Conservation (phyloP, 2,113 vertebrate species). For the Melanerpes formicivorus region DNA sequence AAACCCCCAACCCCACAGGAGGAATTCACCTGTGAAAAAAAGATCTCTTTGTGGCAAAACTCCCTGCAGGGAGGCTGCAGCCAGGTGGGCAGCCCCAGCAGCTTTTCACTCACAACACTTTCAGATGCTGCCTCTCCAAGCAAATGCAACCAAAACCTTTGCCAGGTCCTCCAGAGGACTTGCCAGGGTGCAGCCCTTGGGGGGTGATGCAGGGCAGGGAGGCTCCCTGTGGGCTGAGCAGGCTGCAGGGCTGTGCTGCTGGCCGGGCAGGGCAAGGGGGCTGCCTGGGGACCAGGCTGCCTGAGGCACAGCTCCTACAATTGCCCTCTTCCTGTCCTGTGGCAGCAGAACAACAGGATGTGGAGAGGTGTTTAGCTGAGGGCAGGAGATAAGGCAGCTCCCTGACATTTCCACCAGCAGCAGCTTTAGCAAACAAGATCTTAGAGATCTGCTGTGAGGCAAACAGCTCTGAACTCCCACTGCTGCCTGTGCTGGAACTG, state of each 20-base stretch:
- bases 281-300: slow-evolving; percentile 28
- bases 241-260: neutral
- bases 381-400: slow-evolving; percentile 54
- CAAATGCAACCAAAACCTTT: neutral
- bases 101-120: neutral
- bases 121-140: neutral
- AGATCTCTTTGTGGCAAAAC: neutral
- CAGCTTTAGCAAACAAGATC: neutral
- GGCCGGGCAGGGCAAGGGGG: slow-evolving; percentile 34
- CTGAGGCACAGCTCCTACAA: slow-evolving; percentile 74
- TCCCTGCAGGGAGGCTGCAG: too few relatives aligned
- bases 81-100: too few relatives aligned
- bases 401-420: neutral
- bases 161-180: neutral
- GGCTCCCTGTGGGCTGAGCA: slow-evolving; percentile 20
- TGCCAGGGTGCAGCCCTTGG: neutral
- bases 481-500: neutral
- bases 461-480: neutral
- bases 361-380: slow-evolving; percentile 67
- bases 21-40: neutral
- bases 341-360: slow-evolving; percentile 75
- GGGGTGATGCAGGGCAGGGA: neutral
- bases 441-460: neutral
- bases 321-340: slow-evolving; percentile 70
- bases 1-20: neutral